Base-by-base conservation (phyloP, 2,797 vertebrate genomes). In the Brachymystax lenok region DNA sequence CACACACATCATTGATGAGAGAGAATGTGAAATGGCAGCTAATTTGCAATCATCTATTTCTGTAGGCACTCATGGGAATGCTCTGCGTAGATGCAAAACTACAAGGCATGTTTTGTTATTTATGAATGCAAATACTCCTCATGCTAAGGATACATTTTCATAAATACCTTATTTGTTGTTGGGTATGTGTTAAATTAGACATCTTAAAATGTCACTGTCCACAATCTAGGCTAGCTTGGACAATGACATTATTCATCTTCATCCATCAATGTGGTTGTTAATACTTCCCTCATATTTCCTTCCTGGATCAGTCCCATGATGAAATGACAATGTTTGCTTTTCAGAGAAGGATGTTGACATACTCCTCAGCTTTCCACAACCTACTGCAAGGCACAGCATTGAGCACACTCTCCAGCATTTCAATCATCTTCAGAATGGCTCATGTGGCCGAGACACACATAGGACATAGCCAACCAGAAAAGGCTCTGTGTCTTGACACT, bases 271-370 rank as follows among this genome's bases (percentile, higher is more conserved):
- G 30, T 51, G 40, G 19, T 79, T 54, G 74, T 35, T 70, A 75
- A 83, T 76, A 84, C 72, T 79, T 82, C 40, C 81, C 54, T 80
- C 17, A 27, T 28, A 52, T 84, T 77, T 88, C 74, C 68, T 77
- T 83, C 70, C 73, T 79, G 68, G 73, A 77, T 79, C 52, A 79
- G 72, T 21, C 46, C 54, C 73, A 68, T 79, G 83, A 83, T 79
- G 28, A 83, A 89, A 77, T 74, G 33, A 69, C 7, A 69, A 59
- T 80, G 75, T 84, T 82, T 79, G 74, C 68, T 80, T 85, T 88
- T 84, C 80, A 79, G 74, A 79, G 73, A 81, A 77, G 64, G 51
- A 79, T 82, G 80, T 69, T 81, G 77, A 87, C 83, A 50, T 21
- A 79, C n/a, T 82, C 83, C 52, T 56, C 52, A 54, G 52, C 71